Conservation (phyloP, 2,888 invertebrate species). For the Ernsta delagoae region DNA sequence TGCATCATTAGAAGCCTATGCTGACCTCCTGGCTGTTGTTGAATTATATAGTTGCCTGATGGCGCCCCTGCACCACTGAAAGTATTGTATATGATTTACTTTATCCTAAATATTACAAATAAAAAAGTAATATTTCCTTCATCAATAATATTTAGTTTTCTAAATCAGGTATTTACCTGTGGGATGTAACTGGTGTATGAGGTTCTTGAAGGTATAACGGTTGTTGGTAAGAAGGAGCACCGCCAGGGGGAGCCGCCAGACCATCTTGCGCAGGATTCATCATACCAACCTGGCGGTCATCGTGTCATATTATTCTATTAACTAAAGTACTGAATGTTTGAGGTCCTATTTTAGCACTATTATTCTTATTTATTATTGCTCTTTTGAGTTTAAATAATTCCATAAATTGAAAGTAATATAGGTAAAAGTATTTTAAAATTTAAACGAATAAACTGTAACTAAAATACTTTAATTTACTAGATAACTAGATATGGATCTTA, state of each 20-base stretch:
- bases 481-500: no score
- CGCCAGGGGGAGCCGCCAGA: conserved; percentile 84
- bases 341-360: no score
- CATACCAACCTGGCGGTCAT: conserved; percentile 78
- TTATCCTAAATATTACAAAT: no score
- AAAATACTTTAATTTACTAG: no score
- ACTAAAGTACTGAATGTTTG: no score
- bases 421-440: no score
- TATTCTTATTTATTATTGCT: no score
- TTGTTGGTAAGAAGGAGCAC: conserved; percentile 88
- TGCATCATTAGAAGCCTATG: conserved; percentile 84
- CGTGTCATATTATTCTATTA: background rate
- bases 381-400: no score
- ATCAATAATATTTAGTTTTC: no score
- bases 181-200: conserved; percentile 77
- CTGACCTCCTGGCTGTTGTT: conserved; percentile 84
- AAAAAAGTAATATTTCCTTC: no score
- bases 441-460: no score
- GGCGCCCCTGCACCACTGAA: conserved; percentile 81
- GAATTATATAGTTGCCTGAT: conserved; percentile 85
- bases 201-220: conserved; percentile 88
- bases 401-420: no score
- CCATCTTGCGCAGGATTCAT: conserved; percentile 87
- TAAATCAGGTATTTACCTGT: conserved; percentile 56
- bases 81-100: conserved; percentile 32